Evolutionary conservation across 2,113 vertebrate species (phyloP), one percentile per base, ranked within the genome.

Genomic region (Syngnathus scovelli): DNA sequence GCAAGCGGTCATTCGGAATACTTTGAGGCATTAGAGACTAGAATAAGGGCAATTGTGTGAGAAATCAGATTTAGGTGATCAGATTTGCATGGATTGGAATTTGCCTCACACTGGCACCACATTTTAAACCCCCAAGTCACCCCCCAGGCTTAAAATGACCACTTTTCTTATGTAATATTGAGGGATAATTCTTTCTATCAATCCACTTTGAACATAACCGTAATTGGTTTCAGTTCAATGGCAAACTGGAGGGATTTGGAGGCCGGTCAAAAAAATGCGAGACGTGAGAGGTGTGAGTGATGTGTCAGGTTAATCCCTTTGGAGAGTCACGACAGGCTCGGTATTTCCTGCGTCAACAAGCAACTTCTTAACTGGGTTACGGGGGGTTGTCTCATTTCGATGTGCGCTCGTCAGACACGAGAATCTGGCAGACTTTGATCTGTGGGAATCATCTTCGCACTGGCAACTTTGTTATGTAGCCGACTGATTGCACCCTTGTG

Each of bases 371-470:
- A 83, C 77, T 84, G 83, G 86, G 79, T 79, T 81, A 39, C 18
- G 61, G 33, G 64, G 75, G 74, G 66, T 48, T 64, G 78, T 76
- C 71, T 86, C 77, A 78, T 86, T 84, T 85, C 77, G 79, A 84
- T 80, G 55, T 78, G 62, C 67, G 76, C 78, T 73, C 58, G 78
- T 77, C 70, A 68, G 79, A 86, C 77, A 84, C 78, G 79, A 74
- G 77, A 85, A 82, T 83, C 80, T 71, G 68, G 59, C 78, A 76
- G 82, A 61, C 81, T 88, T 88, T 90, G 85, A 90, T 90, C 86
- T 79, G 59, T 69, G 72, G 75, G 81, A 85, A 82, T 82, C 80
- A 85, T 83, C 82, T 83, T 86, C 80, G 84, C 72, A 75, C 72
- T 79, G 78, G 80, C 77, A 83, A 77, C 77, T 80, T 70, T 38